Percentiles rank a stretch among this genome's conserved stretches.
phyloP scores from a whole-genome alignment of 2,797 vertebrate genomes.

The Valencia hispanica region DNA sequence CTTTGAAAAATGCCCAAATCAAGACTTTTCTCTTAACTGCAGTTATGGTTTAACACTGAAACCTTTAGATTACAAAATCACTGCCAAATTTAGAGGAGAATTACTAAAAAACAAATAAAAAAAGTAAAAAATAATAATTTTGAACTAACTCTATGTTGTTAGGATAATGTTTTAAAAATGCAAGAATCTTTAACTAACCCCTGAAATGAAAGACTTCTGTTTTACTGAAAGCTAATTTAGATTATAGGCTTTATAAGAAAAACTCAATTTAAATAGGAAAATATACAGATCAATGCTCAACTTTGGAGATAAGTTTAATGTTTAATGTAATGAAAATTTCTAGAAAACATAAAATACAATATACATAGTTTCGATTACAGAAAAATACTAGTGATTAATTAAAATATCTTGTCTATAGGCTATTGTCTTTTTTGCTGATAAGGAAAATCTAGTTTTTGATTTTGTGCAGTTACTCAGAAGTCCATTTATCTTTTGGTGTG shows the following conservation, averaged over 20 bases:
- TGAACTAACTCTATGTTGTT: conserved; percentile 18
- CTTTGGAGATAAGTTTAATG: background rate
- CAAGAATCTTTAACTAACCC: background rate
- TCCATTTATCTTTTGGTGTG: too few relatives aligned
- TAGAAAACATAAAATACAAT: background rate
- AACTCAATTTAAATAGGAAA: too few relatives aligned
- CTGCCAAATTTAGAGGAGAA: conserved; percentile 65
- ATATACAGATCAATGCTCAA: background rate
- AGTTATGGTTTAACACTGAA: conserved; percentile 82
- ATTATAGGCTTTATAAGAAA: background rate
- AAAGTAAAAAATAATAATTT: conserved; percentile 41
- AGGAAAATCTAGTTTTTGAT: too few relatives aligned
- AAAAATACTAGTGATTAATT: too few relatives aligned
- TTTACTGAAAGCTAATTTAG: background rate
- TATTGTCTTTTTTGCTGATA: too few relatives aligned
- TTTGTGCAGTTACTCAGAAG: too few relatives aligned
- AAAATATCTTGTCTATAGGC: too few relatives aligned
- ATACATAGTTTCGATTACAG: too few relatives aligned
- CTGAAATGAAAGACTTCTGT: background rate
- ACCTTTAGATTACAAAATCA: conserved; percentile 79
- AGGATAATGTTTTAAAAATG: background rate
- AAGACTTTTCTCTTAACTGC: conserved; percentile 76
- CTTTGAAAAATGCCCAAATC: conserved; percentile 75
- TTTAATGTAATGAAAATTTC: background rate
- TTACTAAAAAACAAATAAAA: conserved; percentile 40